phyloP scores from a whole-genome alignment of 1,140 invertebrate genomes.

The Chionoecetes opilio region DNA sequence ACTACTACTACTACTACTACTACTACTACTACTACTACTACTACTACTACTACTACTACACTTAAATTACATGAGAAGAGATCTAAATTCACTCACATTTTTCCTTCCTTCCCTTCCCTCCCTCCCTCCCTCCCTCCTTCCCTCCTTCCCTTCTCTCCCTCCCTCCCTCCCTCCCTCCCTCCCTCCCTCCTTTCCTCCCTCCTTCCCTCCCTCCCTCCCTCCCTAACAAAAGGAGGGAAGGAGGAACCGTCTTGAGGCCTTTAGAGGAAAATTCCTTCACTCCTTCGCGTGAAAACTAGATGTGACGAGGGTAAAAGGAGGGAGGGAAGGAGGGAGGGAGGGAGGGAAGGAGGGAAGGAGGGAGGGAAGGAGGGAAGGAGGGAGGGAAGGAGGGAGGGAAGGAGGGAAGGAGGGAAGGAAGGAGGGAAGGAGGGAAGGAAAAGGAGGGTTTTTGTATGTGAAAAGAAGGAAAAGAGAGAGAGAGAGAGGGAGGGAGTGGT shows the following conservation, averaged over 20 bases:
- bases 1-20: not conserved
- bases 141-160: no score
- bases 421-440: no score
- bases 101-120: not conserved
- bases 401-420: no score
- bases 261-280: not conserved
- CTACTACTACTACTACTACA: not conserved
- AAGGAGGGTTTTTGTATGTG: no score
- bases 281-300: not conserved
- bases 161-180: no score
- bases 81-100: not conserved
- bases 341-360: not conserved
- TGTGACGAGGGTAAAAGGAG: not conserved
- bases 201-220: no score
- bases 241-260: no score
- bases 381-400: not conserved
- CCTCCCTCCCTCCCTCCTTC: no score
- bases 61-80: no score
- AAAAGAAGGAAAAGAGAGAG: not conserved
- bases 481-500: not conserved
- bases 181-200: no score
- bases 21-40: not conserved
- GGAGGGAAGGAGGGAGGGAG: not conserved
- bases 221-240: no score
- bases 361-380: not conserved